Conservation (phyloP, 2,888 invertebrate species). For the Andrena bicolor region DNA sequence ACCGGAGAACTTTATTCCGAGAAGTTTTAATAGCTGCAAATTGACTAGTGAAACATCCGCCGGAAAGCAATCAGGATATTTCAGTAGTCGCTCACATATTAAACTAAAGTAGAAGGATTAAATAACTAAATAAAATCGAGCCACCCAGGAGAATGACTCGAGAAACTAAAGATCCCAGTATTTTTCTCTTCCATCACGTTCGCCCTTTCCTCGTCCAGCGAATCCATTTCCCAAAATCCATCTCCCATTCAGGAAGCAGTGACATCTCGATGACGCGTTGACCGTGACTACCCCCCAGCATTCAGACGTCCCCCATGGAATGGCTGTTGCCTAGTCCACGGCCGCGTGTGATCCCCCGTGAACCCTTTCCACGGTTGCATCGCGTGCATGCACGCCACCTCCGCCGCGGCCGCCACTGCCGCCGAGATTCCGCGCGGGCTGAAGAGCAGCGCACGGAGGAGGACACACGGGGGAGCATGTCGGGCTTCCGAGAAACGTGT, state of each 20-base stretch:
- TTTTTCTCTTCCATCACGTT: neutral
- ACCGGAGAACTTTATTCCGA: conserved; percentile 12
- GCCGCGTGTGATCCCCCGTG: conserved; percentile 24
- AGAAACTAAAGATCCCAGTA: neutral
- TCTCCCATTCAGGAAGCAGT: neutral
- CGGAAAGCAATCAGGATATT: neutral
- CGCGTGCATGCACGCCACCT: conserved; percentile 56
- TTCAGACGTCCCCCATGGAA: conserved; percentile 36
- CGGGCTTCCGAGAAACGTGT: conserved; percentile 71
- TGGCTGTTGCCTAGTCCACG: conserved; percentile 32
- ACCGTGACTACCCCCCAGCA: neutral
- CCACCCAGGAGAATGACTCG: too few relatives aligned
- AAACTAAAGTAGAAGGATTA: neutral
- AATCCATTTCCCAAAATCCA: neutral
- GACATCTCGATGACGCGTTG: neutral
- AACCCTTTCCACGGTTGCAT: conserved; percentile 24
- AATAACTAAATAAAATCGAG: neutral
- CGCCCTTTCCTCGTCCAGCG: neutral
- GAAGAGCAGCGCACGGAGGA: conserved; percentile 26
- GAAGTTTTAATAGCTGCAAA: conserved; percentile 27
- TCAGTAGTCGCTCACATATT: neutral
- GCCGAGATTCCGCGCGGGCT: conserved; percentile 48
- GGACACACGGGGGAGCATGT: conserved; percentile 50
- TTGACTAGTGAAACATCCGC: conserved; percentile 29
- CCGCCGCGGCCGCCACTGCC: neutral